Base-by-base conservation (phyloP, 2,888 invertebrate species). In the Agriotes lineatus region DNA sequence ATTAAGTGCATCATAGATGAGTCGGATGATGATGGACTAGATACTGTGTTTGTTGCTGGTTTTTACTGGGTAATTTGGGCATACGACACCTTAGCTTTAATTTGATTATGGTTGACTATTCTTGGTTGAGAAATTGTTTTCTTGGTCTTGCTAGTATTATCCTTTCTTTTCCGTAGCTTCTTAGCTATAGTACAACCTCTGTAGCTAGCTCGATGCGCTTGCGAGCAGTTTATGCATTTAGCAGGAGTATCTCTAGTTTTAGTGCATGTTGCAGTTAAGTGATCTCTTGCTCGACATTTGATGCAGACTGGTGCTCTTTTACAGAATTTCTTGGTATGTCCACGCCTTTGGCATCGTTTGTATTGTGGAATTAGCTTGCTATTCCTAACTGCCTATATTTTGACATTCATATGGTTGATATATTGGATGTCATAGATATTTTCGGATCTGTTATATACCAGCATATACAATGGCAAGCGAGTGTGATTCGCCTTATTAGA, bases 111-210 rank as follows among this genome's bases (percentile, higher is more conserved):
- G 3, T 5, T 7, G 4, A 10, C 14, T 45, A 45, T 3, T 42
- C 39, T 58, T 58, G 39, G 22, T 44, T 42, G 22, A 25, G 25
- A 7, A 25, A 25, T 25, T 25, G 33, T 9, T 16, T 45, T 60
- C 45, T 60, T 60, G 22, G 48, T 7, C 25, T 25, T 25, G 3
- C 25, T 10, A 16, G 39, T 3, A 22, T 60, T 45, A 7, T 44
- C 48, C 14, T 35, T 44, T 33, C 58, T 33, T 39, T 45, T 60
- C 48, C 22, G 33, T 48, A 48, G 14, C 19, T 45, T 39, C 64
- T 64, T 58, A 5, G 39, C 42, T 12, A 4, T 20, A n/a, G 18
- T 19, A 54, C 70, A 74, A 20, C 70, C 70, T 50, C 25, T 25
- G 25, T 25, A 25, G 7, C 25, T 25, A 25, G 25, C 25, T 3